Evolutionary conservation across 2,113 vertebrate genomes (phyloP).

Genomic region (rat (Rattus norvegicus)): DNA sequence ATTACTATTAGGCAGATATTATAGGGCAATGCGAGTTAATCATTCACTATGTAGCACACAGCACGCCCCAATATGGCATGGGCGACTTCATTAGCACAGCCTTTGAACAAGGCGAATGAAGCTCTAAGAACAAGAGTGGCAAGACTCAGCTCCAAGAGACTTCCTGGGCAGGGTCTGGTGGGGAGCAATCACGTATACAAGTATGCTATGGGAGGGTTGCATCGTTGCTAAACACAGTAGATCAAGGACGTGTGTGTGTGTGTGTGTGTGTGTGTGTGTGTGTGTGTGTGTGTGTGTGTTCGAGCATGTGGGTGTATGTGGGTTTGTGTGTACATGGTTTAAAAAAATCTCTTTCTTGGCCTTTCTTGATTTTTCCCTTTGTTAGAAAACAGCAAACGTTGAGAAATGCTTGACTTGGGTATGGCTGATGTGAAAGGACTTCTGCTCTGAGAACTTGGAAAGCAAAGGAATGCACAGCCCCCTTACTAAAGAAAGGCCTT

Average conservation of each 20-base stretch:
- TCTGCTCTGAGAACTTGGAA: neutral
- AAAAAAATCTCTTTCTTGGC: neutral
- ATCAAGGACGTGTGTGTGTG: accelerated
- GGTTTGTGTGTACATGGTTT: neutral
- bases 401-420: neutral
- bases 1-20: neutral
- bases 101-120: neutral
- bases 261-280: neutral
- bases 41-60: neutral
- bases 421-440: neutral
- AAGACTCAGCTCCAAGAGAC: neutral
- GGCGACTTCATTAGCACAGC: neutral
- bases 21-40: slow-evolving; percentile 17
- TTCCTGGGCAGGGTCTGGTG: neutral
- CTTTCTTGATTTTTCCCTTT: neutral
- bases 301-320: too few species aligned
- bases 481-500: neutral
- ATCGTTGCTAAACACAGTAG: neutral
- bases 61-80: neutral
- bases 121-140: neutral
- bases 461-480: neutral
- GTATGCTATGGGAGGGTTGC: neutral
- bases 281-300: neutral
- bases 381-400: neutral
- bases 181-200: neutral